Evolutionary conservation across 1,140 invertebrate genomes (phyloP), one percentile per base, ranked within the genome.

Genomic region (Aphaenogaster rudis): DNA sequence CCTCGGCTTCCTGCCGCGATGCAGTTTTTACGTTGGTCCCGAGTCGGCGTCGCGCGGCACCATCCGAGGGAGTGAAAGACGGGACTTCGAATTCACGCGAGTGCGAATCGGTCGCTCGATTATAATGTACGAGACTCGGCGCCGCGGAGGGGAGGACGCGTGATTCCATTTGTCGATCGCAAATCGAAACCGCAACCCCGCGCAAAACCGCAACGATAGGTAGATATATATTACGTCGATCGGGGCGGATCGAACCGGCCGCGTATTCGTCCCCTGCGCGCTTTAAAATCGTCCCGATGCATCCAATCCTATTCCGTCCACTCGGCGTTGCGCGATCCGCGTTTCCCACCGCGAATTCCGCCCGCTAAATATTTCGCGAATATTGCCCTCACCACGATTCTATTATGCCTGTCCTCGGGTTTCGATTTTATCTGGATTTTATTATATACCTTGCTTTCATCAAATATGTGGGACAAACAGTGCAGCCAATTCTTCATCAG

Each of bases 101-200:
- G 69, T 84, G 80, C 67, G 69, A 84, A 84, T 63, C 86, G 28
- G 71, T 63, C 63, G 61, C 67, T 90, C 88, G 89, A 88, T 90
- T 91, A 88, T 82, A 64, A 84, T 84, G 42, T 77, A 61, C 66
- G 82, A 33, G 64, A 63, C 42, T 59, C 59, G 77, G 71, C 54
- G 72, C 76, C 57, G 45, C 33, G 61, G 67, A 84, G 52, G 28
- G 74, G 87, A 88, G 63, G 87, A 91, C 63, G 85, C 90, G 90
- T 91, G 90, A 91, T 91, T 91, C 89, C 91, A 92, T 92, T 92
- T 92, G 87, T 86, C 87, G 78, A 86, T 89, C 78, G 91, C 87
- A 88, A 92, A 91, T 92, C 91, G 80, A 92, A 92, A 92, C 91
- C 91, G 82, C 91, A 92, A 72, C 69, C 61, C 57, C 59, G 78